A percentile compares a stretch with the other conserved stretches of the same genome.
These are phyloP conservation scores for Meriones psammophilus DNA, from an alignment of 2,797 vertebrate genomes.

Conservation along the genomic window DNA sequence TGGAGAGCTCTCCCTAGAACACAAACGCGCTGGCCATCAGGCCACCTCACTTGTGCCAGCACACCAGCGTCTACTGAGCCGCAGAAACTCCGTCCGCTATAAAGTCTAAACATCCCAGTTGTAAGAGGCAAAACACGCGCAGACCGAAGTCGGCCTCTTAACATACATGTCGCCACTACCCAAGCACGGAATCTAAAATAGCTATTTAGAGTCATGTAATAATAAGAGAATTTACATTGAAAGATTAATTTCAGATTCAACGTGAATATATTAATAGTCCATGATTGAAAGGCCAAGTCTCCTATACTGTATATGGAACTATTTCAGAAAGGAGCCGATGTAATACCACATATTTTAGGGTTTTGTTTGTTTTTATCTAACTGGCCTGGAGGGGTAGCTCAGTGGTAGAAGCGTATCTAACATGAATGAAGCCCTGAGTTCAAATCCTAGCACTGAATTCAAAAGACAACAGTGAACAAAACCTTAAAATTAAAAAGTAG, in stretches of 20 bases:
- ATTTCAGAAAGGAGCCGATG: slow-evolving; percentile 21
- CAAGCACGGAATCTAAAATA: neutral
- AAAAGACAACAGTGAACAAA: neutral
- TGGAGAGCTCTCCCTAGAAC: neutral
- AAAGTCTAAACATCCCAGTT: neutral
- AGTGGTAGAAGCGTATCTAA: too few relatives aligned
- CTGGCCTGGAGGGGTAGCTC: too few relatives aligned
- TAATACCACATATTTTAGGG: neutral
- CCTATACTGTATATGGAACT: neutral
- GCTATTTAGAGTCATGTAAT: neutral
- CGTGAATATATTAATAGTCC: neutral
- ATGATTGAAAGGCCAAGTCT: slow-evolving; percentile 10
- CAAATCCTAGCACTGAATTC: neutral
- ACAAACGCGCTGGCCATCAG: too few relatives aligned
- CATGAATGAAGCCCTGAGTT: neutral
- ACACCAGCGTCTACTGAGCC: neutral
- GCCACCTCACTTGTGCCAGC: neutral
- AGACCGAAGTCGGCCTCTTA: slow-evolving; percentile 10
- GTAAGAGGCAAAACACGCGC: slow-evolving; percentile 48
- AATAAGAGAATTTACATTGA: neutral
- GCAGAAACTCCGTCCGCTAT: neutral
- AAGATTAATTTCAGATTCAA: slow-evolving; percentile 56
- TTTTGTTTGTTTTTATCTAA: neutral
- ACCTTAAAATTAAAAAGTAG: neutral
- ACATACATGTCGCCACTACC: neutral